phyloP scores from a whole-genome alignment of 2,888 invertebrate species.

The Andrena praecox region DNA sequence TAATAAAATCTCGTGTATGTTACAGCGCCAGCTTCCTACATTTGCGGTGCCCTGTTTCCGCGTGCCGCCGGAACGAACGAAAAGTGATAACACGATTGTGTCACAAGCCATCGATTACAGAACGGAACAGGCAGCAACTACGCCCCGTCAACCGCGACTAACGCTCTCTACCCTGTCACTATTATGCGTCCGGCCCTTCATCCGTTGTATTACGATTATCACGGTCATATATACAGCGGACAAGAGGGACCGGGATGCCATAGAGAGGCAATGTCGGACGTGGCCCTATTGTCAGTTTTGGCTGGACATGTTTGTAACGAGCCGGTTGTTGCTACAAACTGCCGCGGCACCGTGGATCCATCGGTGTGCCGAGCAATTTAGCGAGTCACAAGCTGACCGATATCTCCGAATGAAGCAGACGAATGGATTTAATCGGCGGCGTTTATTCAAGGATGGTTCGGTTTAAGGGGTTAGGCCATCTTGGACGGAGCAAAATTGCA shows the following conservation, averaged over 20 bases:
- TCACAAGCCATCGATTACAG: constrained; percentile 65
- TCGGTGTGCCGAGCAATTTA: constrained; percentile 51
- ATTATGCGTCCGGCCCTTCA: constrained; percentile 72
- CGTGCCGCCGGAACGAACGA: constrained; percentile 36
- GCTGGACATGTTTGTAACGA: constrained; percentile 68
- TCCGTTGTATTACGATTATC: constrained; percentile 74
- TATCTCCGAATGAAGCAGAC: constrained; percentile 27
- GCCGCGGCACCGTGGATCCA: constrained; percentile 14
- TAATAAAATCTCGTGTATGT: constrained; percentile 35
- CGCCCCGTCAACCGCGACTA: constrained; percentile 62
- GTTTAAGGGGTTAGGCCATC: too few species aligned
- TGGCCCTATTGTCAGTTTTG: constrained; percentile 63
- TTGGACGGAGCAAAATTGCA: too few species aligned
- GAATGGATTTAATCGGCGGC: constrained; percentile 49
- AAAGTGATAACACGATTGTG: constrained; percentile 56
- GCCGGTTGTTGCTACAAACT: constrained; percentile 69
- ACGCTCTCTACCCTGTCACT: constrained; percentile 66
- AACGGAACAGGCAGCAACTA: constrained; percentile 40
- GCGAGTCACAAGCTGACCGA: constrained; percentile 47
- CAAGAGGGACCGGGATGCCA: constrained; percentile 46
- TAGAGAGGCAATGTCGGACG: constrained; percentile 53
- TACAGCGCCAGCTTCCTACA: constrained; percentile 29
- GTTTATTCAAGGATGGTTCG: constrained; percentile 9
- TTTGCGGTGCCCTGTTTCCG: constrained; percentile 28
- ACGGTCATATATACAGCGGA: constrained; percentile 61